These are phyloP conservation scores for Augiades crinisus DNA, from an alignment of 2,888 invertebrate genomes.

Conservation along the genomic window DNA sequence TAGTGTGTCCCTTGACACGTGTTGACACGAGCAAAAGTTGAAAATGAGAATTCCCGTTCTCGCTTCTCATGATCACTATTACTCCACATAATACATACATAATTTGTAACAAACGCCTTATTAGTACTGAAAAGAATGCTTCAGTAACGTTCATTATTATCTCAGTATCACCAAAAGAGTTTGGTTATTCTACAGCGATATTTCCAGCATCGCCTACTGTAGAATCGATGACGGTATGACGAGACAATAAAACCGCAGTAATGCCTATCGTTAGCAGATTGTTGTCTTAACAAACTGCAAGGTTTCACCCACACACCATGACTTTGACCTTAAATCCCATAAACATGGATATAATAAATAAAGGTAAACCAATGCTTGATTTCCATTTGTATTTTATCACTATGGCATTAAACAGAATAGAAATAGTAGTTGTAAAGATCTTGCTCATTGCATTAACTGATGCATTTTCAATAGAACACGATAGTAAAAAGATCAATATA, in stretches of 20 bases:
- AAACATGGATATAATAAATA: constrained; percentile 68
- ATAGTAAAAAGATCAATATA: constrained; percentile 26
- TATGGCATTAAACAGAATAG: constrained; percentile 47
- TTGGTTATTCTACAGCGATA: background rate
- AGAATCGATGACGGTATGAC: background rate
- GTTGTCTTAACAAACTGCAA: constrained; percentile 27
- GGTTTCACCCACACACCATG: constrained; percentile 42
- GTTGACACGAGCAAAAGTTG: too few species aligned
- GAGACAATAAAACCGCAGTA: constrained; percentile 12
- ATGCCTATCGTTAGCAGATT: constrained; percentile 27
- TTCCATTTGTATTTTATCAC: constrained; percentile 50
- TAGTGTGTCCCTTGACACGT: too few species aligned
- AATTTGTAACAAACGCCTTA: too few species aligned
- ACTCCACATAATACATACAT: too few species aligned
- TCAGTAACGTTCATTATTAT: too few species aligned
- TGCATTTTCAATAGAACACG: constrained; percentile 35
- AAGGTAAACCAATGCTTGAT: constrained; percentile 37
- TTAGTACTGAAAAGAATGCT: too few species aligned
- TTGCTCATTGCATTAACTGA: constrained; percentile 38
- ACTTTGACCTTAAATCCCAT: constrained; percentile 63
- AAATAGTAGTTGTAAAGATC: constrained; percentile 36
- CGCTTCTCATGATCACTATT: too few species aligned
- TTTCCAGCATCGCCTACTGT: background rate
- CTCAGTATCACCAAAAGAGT: background rate
- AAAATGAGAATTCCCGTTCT: too few species aligned